Conservation (phyloP, 2,113 vertebrate species). For the Xyliphius kryptos region DNA sequence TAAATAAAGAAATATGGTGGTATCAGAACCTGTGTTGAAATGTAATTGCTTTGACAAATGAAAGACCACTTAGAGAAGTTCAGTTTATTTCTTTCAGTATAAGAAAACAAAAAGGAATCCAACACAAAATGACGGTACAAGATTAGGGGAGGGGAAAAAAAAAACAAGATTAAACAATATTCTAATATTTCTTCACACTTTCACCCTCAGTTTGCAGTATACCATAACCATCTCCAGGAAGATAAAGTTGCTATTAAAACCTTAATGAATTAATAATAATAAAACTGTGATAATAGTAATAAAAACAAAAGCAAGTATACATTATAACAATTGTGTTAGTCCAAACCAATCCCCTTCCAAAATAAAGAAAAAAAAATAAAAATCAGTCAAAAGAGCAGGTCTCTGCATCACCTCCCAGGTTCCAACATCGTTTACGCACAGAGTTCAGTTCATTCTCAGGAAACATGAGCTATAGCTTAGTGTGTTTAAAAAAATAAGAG, state of each 20-base stretch:
- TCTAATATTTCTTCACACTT: constrained; percentile 69
- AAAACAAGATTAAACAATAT: constrained; percentile 66
- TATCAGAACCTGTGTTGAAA: too few relatives aligned
- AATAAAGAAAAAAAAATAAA: constrained; percentile 42
- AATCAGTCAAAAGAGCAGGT: constrained; percentile 65
- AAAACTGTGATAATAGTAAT: constrained; percentile 68
- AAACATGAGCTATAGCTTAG: constrained; percentile 60
- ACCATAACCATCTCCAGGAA: constrained; percentile 59
- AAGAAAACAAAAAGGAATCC: constrained; percentile 71
- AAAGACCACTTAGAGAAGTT: constrained; percentile 33
- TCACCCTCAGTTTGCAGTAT: constrained; percentile 68
- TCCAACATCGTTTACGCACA: too few relatives aligned
- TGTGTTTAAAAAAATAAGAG: constrained; percentile 42
- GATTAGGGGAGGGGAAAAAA: constrained; percentile 48
- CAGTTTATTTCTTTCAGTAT: constrained; percentile 70
- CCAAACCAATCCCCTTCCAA: too few relatives aligned
- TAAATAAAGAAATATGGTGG: too few relatives aligned
- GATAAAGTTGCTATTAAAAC: constrained; percentile 64
- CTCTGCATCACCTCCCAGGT: constrained; percentile 62
- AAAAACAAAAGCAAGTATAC: constrained; percentile 64
- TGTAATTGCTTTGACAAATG: constrained; percentile 1
- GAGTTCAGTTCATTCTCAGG: constrained; percentile 67
- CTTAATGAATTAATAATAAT: constrained; percentile 54
- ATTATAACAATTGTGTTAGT: too few relatives aligned
- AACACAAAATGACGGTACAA: constrained; percentile 72